Evolutionary conservation across 35 echinoderm and acorn worm species (phyloP).

Genomic region (Heliocidaris erythrogramma): DNA sequence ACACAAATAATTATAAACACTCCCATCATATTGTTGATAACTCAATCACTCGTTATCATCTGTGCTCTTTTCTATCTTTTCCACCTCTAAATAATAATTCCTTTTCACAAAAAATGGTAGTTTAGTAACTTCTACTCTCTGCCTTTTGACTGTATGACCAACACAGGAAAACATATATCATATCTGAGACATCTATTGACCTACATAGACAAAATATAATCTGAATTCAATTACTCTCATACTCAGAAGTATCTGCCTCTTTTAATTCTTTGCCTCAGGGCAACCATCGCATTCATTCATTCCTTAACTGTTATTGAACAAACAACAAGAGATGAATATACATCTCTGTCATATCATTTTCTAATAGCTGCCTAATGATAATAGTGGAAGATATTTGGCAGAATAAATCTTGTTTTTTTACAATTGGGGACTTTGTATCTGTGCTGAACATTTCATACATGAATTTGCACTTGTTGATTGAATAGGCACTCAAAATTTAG

Average conservation of each 20-base stretch:
- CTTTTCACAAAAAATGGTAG: not conserved
- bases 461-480: not conserved
- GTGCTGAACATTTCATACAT: not conserved
- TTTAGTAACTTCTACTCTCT: not conserved
- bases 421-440: not conserved
- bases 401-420: not conserved
- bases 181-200: not conserved
- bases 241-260: not conserved
- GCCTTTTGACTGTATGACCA: not conserved
- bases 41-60: not conserved
- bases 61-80: not conserved
- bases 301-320: not conserved
- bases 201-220: not conserved
- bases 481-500: not conserved
- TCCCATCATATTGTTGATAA: not conserved
- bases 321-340: not conserved
- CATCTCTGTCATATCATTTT: not conserved
- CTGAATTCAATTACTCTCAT: not conserved
- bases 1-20: not conserved
- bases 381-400: not conserved
- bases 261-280: not conserved
- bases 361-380: not conserved
- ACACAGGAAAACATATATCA: not conserved
- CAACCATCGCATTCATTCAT: not conserved
- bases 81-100: no score